Percentiles rank a stretch among this genome's conserved stretches.
phyloP scores from a whole-genome alignment of 2,888 invertebrate genomes.

The Drosophila prolongata region DNA sequence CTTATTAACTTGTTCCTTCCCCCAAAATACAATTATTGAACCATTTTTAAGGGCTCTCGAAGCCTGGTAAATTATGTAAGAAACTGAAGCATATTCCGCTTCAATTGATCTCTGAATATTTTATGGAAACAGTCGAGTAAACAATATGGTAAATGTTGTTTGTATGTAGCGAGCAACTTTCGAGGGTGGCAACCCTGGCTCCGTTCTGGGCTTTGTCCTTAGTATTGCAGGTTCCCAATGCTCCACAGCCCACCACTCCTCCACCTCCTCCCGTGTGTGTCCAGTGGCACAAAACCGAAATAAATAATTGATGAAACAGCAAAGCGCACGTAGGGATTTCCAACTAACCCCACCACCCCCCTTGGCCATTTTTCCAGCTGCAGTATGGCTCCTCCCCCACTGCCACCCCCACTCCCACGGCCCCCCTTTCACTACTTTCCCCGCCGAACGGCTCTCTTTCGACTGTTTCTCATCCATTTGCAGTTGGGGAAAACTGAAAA shows the following conservation, averaged over 20 bases:
- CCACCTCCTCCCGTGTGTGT: slow-evolving; percentile 41
- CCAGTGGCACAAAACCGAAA: slow-evolving; percentile 77
- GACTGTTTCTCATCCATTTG: slow-evolving; percentile 39
- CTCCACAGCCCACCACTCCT: slow-evolving; percentile 3
- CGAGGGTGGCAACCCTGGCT: slow-evolving; percentile 17
- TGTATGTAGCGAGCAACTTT: slow-evolving; percentile 17
- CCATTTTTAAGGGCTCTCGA: neutral
- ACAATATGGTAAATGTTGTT: slow-evolving; percentile 41
- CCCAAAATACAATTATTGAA: slow-evolving; percentile 3
- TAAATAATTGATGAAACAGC: slow-evolving; percentile 81
- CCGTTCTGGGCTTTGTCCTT: slow-evolving; percentile 25
- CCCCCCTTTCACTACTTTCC: neutral
- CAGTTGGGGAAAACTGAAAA: slow-evolving; percentile 33
- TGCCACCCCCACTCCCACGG: neutral
- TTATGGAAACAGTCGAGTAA: slow-evolving; percentile 43
- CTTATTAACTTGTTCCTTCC: too few relatives aligned
- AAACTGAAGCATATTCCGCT: slow-evolving; percentile 29
- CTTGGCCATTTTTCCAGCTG: slow-evolving; percentile 14
- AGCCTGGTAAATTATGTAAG: slow-evolving; percentile 23
- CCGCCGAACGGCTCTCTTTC: slow-evolving; percentile 12
- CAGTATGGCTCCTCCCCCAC: slow-evolving; percentile 4
- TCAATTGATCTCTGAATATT: slow-evolving; percentile 43
- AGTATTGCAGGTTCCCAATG: slow-evolving; percentile 27
- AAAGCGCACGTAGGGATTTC: slow-evolving; percentile 80
- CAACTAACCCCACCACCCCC: neutral